Percentiles rank a stretch among this genome's conserved stretches.
Evolutionary conservation across 2,888 invertebrate species (phyloP).

Genomic region (Epinotia nisella): DNA sequence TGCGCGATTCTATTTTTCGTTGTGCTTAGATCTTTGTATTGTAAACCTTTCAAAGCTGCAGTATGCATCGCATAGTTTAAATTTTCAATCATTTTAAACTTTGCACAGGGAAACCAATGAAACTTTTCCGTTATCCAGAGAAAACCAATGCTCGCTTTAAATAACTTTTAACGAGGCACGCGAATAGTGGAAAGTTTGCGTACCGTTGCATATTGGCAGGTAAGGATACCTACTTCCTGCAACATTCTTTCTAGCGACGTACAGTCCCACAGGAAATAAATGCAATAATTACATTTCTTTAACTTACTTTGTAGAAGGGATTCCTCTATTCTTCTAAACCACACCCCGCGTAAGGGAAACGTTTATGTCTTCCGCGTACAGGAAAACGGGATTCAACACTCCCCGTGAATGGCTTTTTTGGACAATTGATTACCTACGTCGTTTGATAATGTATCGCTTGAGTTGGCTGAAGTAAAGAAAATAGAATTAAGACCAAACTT

Average conservation of each 20-base stretch:
- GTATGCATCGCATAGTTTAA: neutral
- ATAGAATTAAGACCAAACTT: too few species aligned
- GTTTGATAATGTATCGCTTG: too few species aligned
- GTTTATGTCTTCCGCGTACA: too few species aligned
- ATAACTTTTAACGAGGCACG: constrained; percentile 37
- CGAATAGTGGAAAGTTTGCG: constrained; percentile 30
- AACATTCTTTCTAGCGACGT: neutral
- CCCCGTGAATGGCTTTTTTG: too few species aligned
- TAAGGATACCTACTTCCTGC: neutral
- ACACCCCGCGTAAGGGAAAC: too few species aligned
- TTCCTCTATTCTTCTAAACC: too few species aligned
- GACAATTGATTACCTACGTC: too few species aligned
- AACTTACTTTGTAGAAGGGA: too few species aligned
- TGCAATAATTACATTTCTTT: neutral
- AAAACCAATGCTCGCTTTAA: constrained; percentile 32
- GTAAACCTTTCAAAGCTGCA: neutral
- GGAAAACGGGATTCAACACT: too few species aligned
- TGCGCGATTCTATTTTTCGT: too few species aligned
- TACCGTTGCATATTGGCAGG: constrained; percentile 11
- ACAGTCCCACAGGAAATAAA: neutral
- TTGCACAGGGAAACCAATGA: constrained; percentile 12
- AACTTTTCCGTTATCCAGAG: constrained; percentile 29
- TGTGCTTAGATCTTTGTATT: too few species aligned
- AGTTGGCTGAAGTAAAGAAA: too few species aligned
- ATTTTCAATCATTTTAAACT: constrained; percentile 13